Evolutionary conservation across 2,113 vertebrate genomes (phyloP).

Genomic region (Melierax canorus): DNA sequence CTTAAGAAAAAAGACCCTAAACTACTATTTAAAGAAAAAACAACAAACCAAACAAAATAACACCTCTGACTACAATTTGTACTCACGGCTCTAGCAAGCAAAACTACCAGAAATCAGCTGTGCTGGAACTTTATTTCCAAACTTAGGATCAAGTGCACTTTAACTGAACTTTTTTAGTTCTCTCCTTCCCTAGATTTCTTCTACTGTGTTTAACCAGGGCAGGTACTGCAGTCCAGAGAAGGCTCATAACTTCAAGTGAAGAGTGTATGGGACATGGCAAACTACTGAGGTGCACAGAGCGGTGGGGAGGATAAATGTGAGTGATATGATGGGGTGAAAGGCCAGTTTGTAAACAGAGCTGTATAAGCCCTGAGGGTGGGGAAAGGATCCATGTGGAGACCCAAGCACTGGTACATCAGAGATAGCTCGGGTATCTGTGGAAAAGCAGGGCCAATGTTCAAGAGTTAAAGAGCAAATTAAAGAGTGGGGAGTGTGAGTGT

Average conservation of each 20-base stretch:
- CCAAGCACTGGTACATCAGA: rapidly evolving
- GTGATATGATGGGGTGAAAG: neutral
- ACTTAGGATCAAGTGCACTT: neutral
- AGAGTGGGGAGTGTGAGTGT: neutral
- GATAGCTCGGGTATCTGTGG: neutral
- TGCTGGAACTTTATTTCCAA: neutral
- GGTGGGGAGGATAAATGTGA: neutral
- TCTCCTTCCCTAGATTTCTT: neutral
- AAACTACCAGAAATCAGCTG: neutral
- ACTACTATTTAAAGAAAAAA: neutral
- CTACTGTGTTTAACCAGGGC: neutral
- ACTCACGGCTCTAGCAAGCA: neutral
- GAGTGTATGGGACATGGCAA: neutral
- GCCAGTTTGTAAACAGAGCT: neutral
- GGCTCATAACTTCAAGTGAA: neutral
- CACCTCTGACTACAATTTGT: neutral
- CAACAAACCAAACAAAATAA: neutral
- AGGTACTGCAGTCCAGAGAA: neutral
- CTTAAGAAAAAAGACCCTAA: neutral
- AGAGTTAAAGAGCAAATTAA: neutral
- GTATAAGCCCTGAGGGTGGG: neutral
- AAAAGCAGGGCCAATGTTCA: neutral
- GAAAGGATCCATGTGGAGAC: neutral
- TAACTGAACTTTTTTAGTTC: neutral
- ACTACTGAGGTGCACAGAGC: neutral